A percentile compares a stretch with the other conserved stretches of the same genome.
phyloP scores from a whole-genome alignment of 2,888 invertebrate genomes.

The Emmelina monodactyla region DNA sequence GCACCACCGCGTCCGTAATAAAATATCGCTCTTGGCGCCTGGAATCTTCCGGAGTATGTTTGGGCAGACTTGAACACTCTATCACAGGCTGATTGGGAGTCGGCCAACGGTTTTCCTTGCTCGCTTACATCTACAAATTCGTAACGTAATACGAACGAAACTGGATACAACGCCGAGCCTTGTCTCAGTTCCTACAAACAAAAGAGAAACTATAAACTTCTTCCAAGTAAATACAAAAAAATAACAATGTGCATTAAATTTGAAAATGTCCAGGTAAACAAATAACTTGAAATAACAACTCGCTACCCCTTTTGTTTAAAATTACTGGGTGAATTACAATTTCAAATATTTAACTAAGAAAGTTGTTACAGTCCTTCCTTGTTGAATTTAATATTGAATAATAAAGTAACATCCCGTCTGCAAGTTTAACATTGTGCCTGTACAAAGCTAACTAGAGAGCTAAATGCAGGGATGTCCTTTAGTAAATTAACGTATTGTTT shows the following conservation, averaged over 20 bases:
- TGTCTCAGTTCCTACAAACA: constrained; percentile 68
- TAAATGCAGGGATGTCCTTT: no score
- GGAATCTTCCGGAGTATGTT: constrained; percentile 69
- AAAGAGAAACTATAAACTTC: no score
- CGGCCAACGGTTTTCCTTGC: constrained; percentile 67
- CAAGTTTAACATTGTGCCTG: no score
- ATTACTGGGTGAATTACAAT: no score
- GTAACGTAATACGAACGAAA: constrained; percentile 79
- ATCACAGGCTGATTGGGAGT: constrained; percentile 70
- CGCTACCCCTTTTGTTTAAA: no score
- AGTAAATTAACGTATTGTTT: no score
- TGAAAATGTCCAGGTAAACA: no score
- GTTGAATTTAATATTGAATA: constrained; percentile 62
- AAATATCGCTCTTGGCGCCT: constrained; percentile 82
- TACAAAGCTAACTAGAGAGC: no score
- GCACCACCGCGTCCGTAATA: constrained; percentile 84
- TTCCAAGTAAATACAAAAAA: no score
- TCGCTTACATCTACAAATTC: constrained; percentile 82
- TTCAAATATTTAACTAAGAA: constrained; percentile 59
- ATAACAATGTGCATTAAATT: no score
- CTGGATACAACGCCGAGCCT: constrained; percentile 81
- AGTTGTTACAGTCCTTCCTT: constrained; percentile 52
- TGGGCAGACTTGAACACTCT: constrained; percentile 66
- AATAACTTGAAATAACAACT: no score
- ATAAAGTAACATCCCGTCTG: constrained; percentile 62